Conservation (phyloP, 2,113 vertebrate species). For the Neolamprologus variostigma region DNA sequence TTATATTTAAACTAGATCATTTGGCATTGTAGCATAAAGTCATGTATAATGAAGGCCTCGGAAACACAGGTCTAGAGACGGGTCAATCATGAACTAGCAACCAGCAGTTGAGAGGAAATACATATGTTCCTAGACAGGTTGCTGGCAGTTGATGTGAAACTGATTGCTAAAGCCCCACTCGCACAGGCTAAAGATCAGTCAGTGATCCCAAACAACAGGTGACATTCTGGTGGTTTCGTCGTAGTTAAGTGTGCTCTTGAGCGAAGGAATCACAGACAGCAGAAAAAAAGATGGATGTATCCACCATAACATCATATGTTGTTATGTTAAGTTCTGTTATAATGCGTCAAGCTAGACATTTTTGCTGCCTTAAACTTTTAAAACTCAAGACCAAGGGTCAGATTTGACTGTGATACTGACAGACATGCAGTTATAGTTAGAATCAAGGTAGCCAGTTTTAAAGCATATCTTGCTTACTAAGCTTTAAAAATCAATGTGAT, state of each 20-base stretch:
- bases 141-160: background rate
- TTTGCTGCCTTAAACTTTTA: background rate
- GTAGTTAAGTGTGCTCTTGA: background rate
- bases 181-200: background rate
- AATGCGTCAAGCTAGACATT: background rate
- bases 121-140: background rate
- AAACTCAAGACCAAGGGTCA: background rate
- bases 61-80: background rate
- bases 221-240: background rate
- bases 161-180: background rate
- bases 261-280: background rate
- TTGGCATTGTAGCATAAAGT: background rate
- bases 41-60: background rate
- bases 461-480: background rate
- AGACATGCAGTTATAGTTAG: background rate
- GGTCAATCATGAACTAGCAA: background rate
- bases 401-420: background rate
- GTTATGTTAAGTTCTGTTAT: background rate
- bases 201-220: background rate
- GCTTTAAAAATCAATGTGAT: background rate
- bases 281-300: background rate
- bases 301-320: background rate
- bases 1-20: background rate
- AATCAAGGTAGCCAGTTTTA: background rate
- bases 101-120: background rate